Conservation (phyloP, 2,113 vertebrate species). For the Eidolon helvum region DNA sequence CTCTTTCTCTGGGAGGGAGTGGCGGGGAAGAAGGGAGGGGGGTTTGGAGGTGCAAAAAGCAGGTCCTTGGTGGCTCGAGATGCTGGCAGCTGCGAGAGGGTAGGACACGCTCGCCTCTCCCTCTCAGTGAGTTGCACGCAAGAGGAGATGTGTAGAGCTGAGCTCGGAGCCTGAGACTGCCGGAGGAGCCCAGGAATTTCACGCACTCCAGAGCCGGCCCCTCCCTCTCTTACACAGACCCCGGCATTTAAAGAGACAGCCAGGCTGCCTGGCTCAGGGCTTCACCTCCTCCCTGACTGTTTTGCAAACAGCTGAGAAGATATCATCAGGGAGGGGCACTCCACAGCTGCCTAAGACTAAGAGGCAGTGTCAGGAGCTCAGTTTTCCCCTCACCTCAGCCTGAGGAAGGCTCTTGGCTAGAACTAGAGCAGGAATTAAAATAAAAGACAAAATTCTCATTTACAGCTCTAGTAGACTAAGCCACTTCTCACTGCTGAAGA, state of each 20-base stretch:
- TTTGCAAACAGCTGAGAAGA: constrained; percentile 74
- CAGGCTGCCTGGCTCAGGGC: constrained; percentile 57
- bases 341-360: constrained; percentile 10
- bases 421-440: constrained; percentile 38
- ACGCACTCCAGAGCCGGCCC: constrained; percentile 81
- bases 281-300: constrained; percentile 58
- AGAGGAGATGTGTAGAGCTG: constrained; percentile 77
- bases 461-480: not conserved
- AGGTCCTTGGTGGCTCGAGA: constrained; percentile 60
- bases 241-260: constrained; percentile 87
- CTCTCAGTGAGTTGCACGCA: constrained; percentile 69
- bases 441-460: constrained; percentile 20
- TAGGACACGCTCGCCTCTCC: constrained; percentile 67
- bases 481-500: not conserved
- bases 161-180: constrained; percentile 81
- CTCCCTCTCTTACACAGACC: constrained; percentile 82
- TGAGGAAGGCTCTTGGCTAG: constrained; percentile 13
- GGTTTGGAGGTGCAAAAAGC: constrained; percentile 50
- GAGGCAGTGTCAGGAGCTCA: constrained; percentile 5
- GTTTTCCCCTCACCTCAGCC: not conserved
- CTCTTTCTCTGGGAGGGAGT: constrained; percentile 56
- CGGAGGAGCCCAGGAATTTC: constrained; percentile 83
- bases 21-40: constrained; percentile 38
- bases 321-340: not conserved
- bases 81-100: constrained; percentile 15